phyloP scores from a whole-genome alignment of 2,888 invertebrate genomes.

The Rhorus exstirpatorius region DNA sequence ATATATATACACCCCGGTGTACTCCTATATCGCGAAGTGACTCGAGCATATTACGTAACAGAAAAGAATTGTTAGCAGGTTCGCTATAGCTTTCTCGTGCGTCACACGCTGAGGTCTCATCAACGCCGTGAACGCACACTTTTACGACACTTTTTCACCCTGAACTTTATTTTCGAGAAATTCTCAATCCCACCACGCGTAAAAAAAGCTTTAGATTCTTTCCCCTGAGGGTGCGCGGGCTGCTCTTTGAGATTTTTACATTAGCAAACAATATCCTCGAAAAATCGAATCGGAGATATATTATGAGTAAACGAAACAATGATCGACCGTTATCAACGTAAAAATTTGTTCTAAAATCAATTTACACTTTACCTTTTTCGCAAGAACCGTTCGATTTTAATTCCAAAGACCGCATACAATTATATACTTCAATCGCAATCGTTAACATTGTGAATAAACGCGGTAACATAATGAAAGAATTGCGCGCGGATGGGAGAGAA shows the following conservation, averaged over 20 bases:
- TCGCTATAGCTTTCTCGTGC: neutral
- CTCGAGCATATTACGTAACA: constrained; percentile 18
- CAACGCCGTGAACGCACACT: constrained; percentile 4
- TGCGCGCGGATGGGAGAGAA: neutral
- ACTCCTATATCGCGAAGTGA: constrained; percentile 33
- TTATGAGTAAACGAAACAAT: no score
- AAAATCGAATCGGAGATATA: no score
- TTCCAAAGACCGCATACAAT: no score
- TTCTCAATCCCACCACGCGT: neutral
- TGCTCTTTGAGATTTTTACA: neutral
- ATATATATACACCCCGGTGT: constrained; percentile 6
- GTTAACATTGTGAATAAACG: neutral
- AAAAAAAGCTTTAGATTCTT: neutral
- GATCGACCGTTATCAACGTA: no score
- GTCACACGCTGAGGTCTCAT: constrained; percentile 10
- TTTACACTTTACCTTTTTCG: no score
- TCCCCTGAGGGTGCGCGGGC: neutral
- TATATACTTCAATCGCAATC: no score
- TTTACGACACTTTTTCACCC: neutral
- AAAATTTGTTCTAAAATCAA: no score
- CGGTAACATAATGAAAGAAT: neutral
- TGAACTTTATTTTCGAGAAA: neutral
- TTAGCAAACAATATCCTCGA: no score
- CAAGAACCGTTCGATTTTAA: no score
- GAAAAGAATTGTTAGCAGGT: constrained; percentile 56